Evolutionary conservation across 2,797 vertebrate genomes (phyloP).

Genomic region (Periparus ater): DNA sequence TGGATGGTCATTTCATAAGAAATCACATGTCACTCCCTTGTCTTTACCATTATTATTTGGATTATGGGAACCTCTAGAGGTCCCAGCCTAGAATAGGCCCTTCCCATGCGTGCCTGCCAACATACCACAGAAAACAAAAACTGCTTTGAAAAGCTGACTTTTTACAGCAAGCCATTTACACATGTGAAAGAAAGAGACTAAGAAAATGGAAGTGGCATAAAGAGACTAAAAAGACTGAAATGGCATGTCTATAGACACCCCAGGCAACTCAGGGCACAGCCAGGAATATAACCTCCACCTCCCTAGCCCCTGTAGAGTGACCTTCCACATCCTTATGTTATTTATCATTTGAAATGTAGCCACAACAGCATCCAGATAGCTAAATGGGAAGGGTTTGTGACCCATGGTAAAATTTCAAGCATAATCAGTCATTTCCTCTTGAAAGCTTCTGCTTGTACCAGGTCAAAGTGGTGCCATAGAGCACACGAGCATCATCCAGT

Average conservation of each 20-base stretch:
- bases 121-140: neutral
- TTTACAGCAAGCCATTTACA: neutral
- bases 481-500: neutral
- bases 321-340: neutral
- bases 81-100: neutral
- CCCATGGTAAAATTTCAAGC: neutral
- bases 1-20: neutral
- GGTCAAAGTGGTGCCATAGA: neutral
- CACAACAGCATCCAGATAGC: neutral
- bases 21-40: neutral
- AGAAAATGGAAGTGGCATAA: neutral
- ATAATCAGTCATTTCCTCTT: neutral
- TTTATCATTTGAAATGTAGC: neutral
- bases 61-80: constrained; percentile 57
- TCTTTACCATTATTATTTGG: constrained; percentile 6
- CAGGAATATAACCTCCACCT: neutral
- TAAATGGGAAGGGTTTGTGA: neutral
- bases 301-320: neutral
- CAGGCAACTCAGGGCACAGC: neutral
- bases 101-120: neutral
- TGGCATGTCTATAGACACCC: neutral
- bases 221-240: neutral
- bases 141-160: neutral
- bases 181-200: neutral
- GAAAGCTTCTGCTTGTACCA: neutral